phyloP scores from a whole-genome alignment of 35 echinoderm and acorn worm genomes.

The Lytechinus pictus region DNA sequence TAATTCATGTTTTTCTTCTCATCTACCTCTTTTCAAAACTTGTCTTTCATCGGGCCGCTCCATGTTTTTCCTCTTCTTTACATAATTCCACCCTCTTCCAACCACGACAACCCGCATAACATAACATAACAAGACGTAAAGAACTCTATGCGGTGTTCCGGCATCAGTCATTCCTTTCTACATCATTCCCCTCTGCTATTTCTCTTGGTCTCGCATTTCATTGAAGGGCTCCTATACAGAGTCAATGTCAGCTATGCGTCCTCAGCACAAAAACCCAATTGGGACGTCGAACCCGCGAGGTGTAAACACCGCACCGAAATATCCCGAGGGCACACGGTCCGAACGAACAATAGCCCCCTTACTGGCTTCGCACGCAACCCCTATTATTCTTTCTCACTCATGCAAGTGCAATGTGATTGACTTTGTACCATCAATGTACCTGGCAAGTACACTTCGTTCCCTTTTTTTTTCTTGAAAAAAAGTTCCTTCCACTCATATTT shows the following conservation, averaged over 20 bases:
- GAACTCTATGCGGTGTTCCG: not conserved
- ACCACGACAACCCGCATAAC: not conserved
- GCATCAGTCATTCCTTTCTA: not conserved
- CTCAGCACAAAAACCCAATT: conserved; percentile 18
- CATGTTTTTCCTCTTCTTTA: not conserved
- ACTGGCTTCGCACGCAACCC: conserved; percentile 36
- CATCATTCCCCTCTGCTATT: not conserved
- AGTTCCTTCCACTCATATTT: not conserved
- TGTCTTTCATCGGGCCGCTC: not conserved
- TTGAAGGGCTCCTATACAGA: not conserved
- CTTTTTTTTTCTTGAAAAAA: not conserved
- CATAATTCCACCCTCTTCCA: not conserved
- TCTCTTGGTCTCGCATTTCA: not conserved
- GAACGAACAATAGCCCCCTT: conserved; percentile 24
- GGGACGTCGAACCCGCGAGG: conserved; percentile 22
- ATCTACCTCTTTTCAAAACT: not conserved
- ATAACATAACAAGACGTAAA: not conserved
- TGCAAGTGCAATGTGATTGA: conserved; percentile 23
- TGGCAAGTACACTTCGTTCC: conserved; percentile 21
- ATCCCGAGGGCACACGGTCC: conserved; percentile 33
- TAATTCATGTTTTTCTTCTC: not conserved
- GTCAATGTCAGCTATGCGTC: not conserved
- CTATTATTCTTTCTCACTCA: conserved; percentile 23
- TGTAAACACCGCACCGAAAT: conserved; percentile 36
- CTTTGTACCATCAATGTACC: conserved; percentile 16